phyloP scores from a whole-genome alignment of 2,113 vertebrate species.

The Cottus gobio region DNA sequence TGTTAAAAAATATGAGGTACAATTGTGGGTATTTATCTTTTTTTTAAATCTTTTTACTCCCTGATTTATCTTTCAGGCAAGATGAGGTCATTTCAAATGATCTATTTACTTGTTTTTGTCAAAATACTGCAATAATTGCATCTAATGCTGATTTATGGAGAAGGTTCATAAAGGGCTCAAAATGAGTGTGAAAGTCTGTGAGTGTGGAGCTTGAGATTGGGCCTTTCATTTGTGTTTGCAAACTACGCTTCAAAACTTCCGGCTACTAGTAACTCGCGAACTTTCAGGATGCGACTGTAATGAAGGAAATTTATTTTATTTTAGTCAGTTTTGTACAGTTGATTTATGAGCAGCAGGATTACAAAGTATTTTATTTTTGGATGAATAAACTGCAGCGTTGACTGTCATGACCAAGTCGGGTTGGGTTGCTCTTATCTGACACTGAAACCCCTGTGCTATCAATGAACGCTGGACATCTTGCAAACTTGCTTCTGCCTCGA shows the following conservation, averaged over 20 bases:
- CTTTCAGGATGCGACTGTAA: too few species aligned
- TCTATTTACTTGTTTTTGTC: too few species aligned
- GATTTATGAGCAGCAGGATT: background rate
- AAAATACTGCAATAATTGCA: too few species aligned
- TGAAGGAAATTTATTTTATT: background rate
- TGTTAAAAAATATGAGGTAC: too few species aligned
- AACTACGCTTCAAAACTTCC: background rate
- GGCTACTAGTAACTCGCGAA: background rate
- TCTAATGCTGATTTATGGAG: too few species aligned
- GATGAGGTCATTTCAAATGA: too few species aligned
- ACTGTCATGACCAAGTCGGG: background rate
- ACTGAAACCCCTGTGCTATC: constrained; percentile 8
- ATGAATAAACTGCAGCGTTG: constrained; percentile 25
- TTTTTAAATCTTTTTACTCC: too few species aligned
- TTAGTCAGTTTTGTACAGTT: background rate
- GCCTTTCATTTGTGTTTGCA: background rate
- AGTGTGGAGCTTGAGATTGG: too few species aligned
- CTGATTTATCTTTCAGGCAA: too few species aligned
- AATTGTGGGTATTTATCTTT: too few species aligned
- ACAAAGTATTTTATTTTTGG: constrained; percentile 3
- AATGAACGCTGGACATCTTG: background rate
- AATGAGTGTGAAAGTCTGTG: too few species aligned
- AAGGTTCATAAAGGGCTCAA: too few species aligned
- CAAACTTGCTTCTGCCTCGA: background rate
- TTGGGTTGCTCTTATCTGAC: constrained; percentile 32